A percentile compares a stretch with the other conserved stretches of the same genome.
Conservation (phyloP, 2,797 vertebrate species). For the Coranthus polyacanthus region DNA sequence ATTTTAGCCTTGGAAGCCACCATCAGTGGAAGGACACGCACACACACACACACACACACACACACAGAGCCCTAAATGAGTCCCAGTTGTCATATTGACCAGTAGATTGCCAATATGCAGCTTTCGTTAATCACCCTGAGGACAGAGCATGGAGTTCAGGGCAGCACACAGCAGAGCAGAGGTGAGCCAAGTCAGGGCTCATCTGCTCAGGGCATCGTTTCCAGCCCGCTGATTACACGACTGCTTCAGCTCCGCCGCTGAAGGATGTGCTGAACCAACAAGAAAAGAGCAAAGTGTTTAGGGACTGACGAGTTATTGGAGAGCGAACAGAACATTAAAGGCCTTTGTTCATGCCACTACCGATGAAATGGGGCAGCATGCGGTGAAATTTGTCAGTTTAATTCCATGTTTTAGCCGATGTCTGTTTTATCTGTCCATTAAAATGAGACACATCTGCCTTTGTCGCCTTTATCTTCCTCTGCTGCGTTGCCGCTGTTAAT, state of each 20-base stretch:
- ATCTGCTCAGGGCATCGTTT: conserved; percentile 36
- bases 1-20: too few relatives aligned
- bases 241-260: conserved; percentile 30
- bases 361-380: conserved; percentile 12
- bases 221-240: conserved; percentile 35
- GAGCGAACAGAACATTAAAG: conserved; percentile 21
- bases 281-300: conserved; percentile 32
- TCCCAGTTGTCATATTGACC: conserved; percentile 62
- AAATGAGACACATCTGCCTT: conserved; percentile 38
- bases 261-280: conserved; percentile 60
- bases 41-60: too few relatives aligned
- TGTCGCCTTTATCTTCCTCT: conserved; percentile 45
- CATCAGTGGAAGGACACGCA: too few relatives aligned
- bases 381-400: conserved; percentile 39
- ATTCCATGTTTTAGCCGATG: conserved; percentile 42
- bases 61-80: conserved; percentile 33
- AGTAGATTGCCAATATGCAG: conserved; percentile 45
- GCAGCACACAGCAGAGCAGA: conserved; percentile 32
- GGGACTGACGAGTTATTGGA: conserved; percentile 30
- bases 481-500: conserved; percentile 58
- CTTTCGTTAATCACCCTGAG: conserved; percentile 53
- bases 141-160: conserved; percentile 16
- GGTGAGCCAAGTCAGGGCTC: conserved; percentile 39
- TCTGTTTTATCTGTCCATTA: conserved; percentile 46
- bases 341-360: conserved; percentile 26